Percentiles rank a stretch among this genome's conserved stretches.
These are phyloP conservation scores for Poecilia picta DNA, from an alignment of 2,797 vertebrate species.

Conservation along the genomic window DNA sequence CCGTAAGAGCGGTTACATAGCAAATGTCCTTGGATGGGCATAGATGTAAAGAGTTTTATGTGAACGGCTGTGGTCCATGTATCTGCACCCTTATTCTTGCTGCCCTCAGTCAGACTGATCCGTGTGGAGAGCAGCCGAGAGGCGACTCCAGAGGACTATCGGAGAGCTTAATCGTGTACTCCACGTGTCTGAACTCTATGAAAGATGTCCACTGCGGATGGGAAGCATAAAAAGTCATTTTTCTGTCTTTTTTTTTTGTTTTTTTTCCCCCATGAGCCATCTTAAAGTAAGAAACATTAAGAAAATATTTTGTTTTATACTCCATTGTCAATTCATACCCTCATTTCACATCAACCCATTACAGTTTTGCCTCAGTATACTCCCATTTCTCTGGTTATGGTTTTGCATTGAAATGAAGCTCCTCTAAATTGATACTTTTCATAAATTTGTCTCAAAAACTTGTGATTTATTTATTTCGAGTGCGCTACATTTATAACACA, in stretches of 20 bases:
- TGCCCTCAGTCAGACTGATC: not conserved
- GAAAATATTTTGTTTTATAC: too few species aligned
- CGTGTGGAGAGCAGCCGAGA: not conserved
- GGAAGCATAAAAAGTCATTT: not conserved
- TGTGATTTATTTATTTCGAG: not conserved
- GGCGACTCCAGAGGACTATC: not conserved
- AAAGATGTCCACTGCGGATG: not conserved
- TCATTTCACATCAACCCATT: not conserved
- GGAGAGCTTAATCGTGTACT: not conserved
- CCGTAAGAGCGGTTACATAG: not conserved
- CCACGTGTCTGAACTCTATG: not conserved
- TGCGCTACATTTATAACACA: not conserved
- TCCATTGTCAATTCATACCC: not conserved
- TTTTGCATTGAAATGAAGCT: not conserved
- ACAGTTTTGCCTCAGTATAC: not conserved
- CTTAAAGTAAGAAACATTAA: not conserved
- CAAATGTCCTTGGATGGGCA: conserved; percentile 25
- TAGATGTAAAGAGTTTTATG: not conserved
- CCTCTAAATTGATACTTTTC: not conserved
- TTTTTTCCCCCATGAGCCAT: not conserved
- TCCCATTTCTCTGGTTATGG: not conserved
- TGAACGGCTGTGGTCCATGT: not conserved
- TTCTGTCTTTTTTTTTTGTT: not conserved
- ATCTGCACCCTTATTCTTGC: not conserved
- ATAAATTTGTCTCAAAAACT: not conserved